Base-by-base conservation (phyloP, 2,888 invertebrate species). In the Chloroclysta siterata region DNA sequence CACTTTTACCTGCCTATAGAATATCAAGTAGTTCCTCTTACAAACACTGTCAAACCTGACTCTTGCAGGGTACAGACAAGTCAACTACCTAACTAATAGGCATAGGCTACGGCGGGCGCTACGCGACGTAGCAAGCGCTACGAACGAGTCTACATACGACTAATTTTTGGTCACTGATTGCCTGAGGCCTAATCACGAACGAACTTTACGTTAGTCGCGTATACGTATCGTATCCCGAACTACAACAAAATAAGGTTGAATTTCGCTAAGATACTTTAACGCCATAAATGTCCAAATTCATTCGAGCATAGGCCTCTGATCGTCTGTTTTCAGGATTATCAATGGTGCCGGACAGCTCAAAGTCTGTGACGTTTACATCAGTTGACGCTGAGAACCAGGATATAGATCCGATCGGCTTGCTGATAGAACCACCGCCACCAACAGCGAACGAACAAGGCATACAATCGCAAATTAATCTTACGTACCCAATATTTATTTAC, bases 361-460 rank as follows among this genome's bases (percentile, higher is more conserved):
- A 91, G 65, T 91, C 91, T 0, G 91, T 91, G 8, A 85, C 90
- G 0, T 91, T 90, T 65, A 86, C 79, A 0, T 79, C 84, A 2
- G 69, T 70, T 0, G 80, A 79, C 1, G 63, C 70, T n/a, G 74
- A 64, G 0, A 74, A 75, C 22, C 70, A 68, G 44, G 75, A 76
- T n/a, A 53, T 62, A 6, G 79, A 83, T 39, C 68, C 80, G 0
- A 70, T 72, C 0, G 88, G 86, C n/a, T 22, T 88, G 73, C 42
- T 83, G 1, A 73, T 87, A 52, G 88, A 87, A 55, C 75, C 84
- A n/a, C 72, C 52, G 53, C 75, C 80, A 11, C 72, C 61, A 41
- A 47, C 65, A 13, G 74, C 75, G 13, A 71, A 73, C 65, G 72
- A 72, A 22, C 42, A 41, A 51, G 68, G 74, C 29, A 46, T 22